These are phyloP conservation scores for Oriolus oriolus DNA, from an alignment of 2,113 vertebrate species.

Conservation along the genomic window DNA sequence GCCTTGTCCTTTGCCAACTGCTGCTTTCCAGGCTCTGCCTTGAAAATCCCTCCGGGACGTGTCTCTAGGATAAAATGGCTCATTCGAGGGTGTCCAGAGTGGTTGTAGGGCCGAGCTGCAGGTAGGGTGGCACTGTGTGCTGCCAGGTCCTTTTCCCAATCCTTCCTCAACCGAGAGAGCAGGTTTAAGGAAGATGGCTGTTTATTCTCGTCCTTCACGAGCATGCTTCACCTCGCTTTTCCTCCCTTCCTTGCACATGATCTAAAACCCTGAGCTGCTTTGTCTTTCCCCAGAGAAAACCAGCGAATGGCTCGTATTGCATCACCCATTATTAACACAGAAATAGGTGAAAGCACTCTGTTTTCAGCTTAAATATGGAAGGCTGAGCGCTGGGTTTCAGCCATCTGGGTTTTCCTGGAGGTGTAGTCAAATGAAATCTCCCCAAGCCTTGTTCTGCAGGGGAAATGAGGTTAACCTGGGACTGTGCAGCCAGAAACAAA, in stretches of 20 bases:
- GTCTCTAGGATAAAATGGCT: background rate
- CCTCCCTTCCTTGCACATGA: background rate
- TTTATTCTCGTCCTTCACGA: background rate
- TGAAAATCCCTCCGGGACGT: background rate
- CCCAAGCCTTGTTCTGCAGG: background rate
- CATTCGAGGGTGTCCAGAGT: background rate
- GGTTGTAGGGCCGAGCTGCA: background rate
- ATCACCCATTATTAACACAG: background rate
- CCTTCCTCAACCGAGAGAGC: background rate
- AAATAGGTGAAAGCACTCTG: background rate
- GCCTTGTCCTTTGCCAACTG: fast-evolving
- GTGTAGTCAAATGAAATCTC: background rate
- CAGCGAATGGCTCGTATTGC: background rate
- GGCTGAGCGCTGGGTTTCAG: background rate
- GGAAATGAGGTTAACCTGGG: background rate
- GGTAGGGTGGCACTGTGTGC: background rate
- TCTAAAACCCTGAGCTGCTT: background rate
- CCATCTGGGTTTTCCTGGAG: background rate
- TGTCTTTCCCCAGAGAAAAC: background rate
- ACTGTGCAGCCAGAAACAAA: background rate
- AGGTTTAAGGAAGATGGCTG: background rate
- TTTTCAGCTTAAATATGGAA: background rate
- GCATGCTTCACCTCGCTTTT: background rate
- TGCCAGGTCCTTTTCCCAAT: background rate
- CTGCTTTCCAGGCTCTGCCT: background rate